Percentiles rank a stretch among this genome's conserved stretches.
Conservation (phyloP, 1,140 invertebrate species). For the Himalopsyche phryganea region DNA sequence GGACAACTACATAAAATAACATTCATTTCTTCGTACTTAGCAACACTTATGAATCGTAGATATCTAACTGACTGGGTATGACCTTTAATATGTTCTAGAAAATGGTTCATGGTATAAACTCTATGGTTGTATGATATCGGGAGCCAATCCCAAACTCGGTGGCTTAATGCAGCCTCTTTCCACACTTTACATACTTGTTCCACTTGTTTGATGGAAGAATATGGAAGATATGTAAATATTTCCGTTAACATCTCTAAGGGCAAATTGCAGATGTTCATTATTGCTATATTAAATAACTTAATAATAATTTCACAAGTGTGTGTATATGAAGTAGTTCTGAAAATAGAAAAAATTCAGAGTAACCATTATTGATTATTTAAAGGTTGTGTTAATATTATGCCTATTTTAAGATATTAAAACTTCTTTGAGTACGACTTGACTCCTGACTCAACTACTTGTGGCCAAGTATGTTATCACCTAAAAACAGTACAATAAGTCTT, state of each 20-base stretch:
- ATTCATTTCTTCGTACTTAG: too few species aligned
- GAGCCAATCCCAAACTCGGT: conserved; percentile 41
- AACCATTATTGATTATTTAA: too few species aligned
- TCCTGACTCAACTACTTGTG: too few species aligned
- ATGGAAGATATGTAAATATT: conserved; percentile 44
- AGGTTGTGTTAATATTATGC: too few species aligned
- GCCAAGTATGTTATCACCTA: too few species aligned
- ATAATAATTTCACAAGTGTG: too few species aligned
- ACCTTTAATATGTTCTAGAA: not conserved
- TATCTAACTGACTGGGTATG: conserved; percentile 10
- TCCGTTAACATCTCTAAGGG: conserved; percentile 46
- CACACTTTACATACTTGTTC: conserved; percentile 43
- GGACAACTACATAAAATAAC: not conserved
- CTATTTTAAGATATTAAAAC: too few species aligned
- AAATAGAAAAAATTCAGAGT: too few species aligned
- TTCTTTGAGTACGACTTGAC: too few species aligned
- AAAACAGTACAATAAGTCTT: too few species aligned
- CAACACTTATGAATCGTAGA: not conserved
- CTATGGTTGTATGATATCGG: conserved; percentile 41
- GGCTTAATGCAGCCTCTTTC: conserved; percentile 39
- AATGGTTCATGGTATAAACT: not conserved
- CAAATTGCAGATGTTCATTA: conserved; percentile 38
- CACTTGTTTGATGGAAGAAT: conserved; percentile 40
- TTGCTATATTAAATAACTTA: too few species aligned
- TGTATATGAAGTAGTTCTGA: too few species aligned